phyloP scores from a whole-genome alignment of 2,888 invertebrate genomes.

The Coenonympha arcania region DNA sequence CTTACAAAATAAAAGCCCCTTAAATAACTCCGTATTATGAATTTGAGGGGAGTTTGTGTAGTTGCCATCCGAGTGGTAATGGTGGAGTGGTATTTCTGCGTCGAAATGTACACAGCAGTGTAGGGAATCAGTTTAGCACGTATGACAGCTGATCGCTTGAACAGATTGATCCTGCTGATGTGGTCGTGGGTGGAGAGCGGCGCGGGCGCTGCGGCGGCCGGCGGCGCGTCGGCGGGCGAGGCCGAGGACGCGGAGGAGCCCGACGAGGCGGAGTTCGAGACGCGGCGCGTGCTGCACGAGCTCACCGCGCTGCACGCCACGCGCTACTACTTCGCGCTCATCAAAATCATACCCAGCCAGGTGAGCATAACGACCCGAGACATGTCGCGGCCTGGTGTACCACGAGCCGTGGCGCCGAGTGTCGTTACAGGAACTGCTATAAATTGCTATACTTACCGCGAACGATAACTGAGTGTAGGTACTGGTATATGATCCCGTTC shows the following conservation, averaged over 20 bases:
- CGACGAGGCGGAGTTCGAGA: conserved; percentile 86
- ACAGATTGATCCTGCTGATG: conserved; percentile 67
- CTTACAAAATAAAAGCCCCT: no score
- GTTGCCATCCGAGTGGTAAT: neutral
- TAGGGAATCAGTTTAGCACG: no score
- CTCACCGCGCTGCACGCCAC: conserved; percentile 86
- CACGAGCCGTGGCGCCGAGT: no score
- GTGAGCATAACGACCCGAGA: neutral
- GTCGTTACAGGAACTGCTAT: no score
- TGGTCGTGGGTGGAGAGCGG: conserved; percentile 48
- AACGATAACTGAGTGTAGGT: no score
- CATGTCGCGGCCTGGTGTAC: no score
- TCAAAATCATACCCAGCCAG: conserved; percentile 80
- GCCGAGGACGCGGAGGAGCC: conserved; percentile 76
- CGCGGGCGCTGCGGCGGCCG: conserved; percentile 70
- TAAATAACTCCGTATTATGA: no score
- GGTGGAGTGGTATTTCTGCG: no score
- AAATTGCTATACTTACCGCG: no score
- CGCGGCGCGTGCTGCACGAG: conserved; percentile 84
- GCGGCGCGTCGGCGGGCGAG: conserved; percentile 72
- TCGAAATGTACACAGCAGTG: no score
- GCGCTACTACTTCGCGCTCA: conserved; percentile 88
- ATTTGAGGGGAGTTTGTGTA: neutral
- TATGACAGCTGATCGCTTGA: no score
- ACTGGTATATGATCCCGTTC: no score